These are phyloP conservation scores for Rhorus exstirpatorius DNA, from an alignment of 2,888 invertebrate species.

Conservation along the genomic window DNA sequence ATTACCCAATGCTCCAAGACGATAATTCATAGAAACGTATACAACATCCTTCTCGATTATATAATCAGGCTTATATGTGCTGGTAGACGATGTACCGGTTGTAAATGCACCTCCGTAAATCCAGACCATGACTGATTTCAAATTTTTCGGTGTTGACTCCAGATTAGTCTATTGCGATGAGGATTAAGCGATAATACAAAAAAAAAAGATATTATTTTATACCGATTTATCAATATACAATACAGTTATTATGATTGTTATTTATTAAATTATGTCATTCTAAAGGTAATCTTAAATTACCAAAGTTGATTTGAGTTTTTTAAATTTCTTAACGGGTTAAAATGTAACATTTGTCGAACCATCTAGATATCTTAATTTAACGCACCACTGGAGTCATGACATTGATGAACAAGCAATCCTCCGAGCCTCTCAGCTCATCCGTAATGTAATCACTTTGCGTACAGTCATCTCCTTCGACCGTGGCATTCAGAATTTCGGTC, in stretches of 20 bases:
- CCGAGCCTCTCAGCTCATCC: slow-evolving; percentile 69
- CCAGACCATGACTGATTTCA: slow-evolving; percentile 75
- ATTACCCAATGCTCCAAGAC: slow-evolving; percentile 77
- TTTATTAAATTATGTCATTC: no score
- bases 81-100: slow-evolving; percentile 62
- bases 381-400: slow-evolving; percentile 74
- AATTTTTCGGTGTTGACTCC: slow-evolving; percentile 63
- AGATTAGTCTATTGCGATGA: slow-evolving; percentile 33
- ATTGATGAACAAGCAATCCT: slow-evolving; percentile 67
- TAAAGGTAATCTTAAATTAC: no score
- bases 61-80: slow-evolving; percentile 74
- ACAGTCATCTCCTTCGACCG: slow-evolving; percentile 68
- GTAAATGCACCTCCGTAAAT: slow-evolving; percentile 74
- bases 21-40: slow-evolving; percentile 76
- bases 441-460: slow-evolving; percentile 64
- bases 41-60: slow-evolving; percentile 76
- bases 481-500: slow-evolving; percentile 67
- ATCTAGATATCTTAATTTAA: no score
- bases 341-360: no score
- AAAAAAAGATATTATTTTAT: not conserved
- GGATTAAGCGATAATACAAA: not conserved
- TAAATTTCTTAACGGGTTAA: no score
- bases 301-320: no score
- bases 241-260: slow-evolving; percentile 30
- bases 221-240: not conserved